A percentile compares a stretch with the other conserved stretches of the same genome.
Conservation (phyloP, 2,888 invertebrate species). For the Zeuzera pyrina region DNA sequence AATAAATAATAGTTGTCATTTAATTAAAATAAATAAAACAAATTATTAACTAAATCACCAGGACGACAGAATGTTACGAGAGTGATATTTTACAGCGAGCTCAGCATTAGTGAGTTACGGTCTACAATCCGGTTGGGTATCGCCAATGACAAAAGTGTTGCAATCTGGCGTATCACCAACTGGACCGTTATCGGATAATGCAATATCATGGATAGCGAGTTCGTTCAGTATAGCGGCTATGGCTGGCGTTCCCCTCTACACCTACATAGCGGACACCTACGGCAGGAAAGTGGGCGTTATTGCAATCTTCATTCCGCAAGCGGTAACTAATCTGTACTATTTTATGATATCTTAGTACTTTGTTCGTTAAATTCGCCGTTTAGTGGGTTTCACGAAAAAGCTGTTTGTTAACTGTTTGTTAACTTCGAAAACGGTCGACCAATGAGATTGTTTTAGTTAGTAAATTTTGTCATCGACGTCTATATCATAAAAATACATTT, state of each 20-base stretch:
- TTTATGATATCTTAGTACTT: too few species aligned
- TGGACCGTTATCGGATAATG: slow-evolving; percentile 37
- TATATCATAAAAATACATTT: too few species aligned
- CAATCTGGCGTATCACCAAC: slow-evolving; percentile 38
- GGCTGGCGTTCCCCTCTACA: slow-evolving; percentile 47
- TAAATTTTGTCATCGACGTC: too few species aligned
- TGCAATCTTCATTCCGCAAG: slow-evolving; percentile 55
- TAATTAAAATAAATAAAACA: neutral
- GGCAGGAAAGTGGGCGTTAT: slow-evolving; percentile 56
- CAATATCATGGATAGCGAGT: slow-evolving; percentile 58
- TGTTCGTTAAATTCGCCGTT: too few species aligned
- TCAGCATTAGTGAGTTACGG: slow-evolving; percentile 50
- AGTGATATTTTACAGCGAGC: slow-evolving; percentile 38
- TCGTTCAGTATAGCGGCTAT: slow-evolving; percentile 47
- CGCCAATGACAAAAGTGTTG: slow-evolving; percentile 49
- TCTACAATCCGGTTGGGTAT: slow-evolving; percentile 54
- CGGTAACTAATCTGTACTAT: too few species aligned
- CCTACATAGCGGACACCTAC: slow-evolving; percentile 44
- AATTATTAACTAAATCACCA: neutral
- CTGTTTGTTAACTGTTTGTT: too few species aligned
- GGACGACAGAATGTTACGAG: neutral
- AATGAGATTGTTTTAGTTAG: too few species aligned
- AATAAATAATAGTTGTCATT: too few species aligned
- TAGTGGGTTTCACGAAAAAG: too few species aligned
- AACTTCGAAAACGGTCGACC: too few species aligned